Evolutionary conservation across 1,140 invertebrate species (phyloP).

Genomic region (Caligus rogercresseyi): DNA sequence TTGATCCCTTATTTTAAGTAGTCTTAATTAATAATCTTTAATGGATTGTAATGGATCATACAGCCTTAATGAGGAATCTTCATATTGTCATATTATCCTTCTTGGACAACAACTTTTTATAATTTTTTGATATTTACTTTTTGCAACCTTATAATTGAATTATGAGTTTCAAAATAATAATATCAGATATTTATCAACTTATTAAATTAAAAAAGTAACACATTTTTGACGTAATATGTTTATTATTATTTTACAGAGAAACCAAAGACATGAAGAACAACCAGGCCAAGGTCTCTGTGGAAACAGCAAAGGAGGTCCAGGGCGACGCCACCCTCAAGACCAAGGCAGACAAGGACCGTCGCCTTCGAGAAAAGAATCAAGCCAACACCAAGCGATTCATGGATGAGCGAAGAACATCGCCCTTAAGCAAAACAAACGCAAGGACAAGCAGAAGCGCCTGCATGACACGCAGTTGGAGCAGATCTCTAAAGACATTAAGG

Average conservation of each 20-base stretch:
- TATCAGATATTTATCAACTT: too few species aligned
- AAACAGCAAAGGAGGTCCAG: conserved; percentile 82
- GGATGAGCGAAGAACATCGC: conserved; percentile 70
- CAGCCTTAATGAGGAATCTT: too few species aligned
- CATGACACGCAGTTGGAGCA: conserved; percentile 85
- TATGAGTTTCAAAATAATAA: too few species aligned
- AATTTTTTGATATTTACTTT: too few species aligned
- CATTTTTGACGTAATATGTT: too few species aligned
- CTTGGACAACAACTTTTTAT: too few species aligned
- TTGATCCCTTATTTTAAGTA: too few species aligned
- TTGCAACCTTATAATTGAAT: too few species aligned
- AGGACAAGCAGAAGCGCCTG: conserved; percentile 72
- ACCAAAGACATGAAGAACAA: conserved; percentile 86
- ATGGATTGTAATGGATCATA: too few species aligned
- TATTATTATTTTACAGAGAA: conserved; percentile 42
- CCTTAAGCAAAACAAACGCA: conserved; percentile 78
- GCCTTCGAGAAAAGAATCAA: conserved; percentile 84
- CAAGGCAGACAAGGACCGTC: conserved; percentile 86
- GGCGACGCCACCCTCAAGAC: conserved; percentile 93
- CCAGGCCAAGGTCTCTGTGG: conserved; percentile 89
- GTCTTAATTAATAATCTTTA: too few species aligned
- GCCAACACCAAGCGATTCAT: conserved; percentile 98
- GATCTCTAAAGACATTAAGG: conserved; percentile 66
- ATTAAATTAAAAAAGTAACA: too few species aligned
- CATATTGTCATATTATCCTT: too few species aligned